Percentiles rank a stretch among this genome's conserved stretches.
Evolutionary conservation across 2,113 vertebrate species (phyloP).

Genomic region (Protobothrops flavoviridis): DNA sequence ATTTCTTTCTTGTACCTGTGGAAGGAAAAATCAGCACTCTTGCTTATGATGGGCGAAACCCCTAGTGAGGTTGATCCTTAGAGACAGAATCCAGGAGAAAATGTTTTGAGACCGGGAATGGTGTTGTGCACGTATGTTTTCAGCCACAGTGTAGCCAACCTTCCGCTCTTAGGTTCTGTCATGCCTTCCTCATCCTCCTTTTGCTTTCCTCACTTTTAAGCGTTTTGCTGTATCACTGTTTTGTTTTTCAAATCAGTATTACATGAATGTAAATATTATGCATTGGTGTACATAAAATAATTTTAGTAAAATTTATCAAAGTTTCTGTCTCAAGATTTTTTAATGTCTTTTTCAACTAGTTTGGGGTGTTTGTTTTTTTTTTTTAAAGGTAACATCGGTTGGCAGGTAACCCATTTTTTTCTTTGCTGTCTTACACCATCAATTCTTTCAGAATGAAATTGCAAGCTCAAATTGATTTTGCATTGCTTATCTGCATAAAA

Average conservation of each 20-base stretch:
- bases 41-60: not conserved
- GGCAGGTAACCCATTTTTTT: not conserved
- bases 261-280: slow-evolving; percentile 70
- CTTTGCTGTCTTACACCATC: not conserved
- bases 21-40: not conserved
- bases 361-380: not conserved
- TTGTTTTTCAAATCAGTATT: slow-evolving; percentile 66
- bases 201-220: slow-evolving; percentile 40
- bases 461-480: not conserved
- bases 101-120: slow-evolving; percentile 15
- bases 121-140: not conserved
- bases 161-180: not conserved
- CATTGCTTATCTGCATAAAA: not conserved
- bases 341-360: not conserved
- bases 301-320: slow-evolving; percentile 67
- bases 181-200: not conserved
- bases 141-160: slow-evolving; percentile 17
- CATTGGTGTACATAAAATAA: slow-evolving; percentile 70
- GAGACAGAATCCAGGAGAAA: not conserved
- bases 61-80: not conserved
- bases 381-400: not conserved
- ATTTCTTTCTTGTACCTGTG: not conserved
- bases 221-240: slow-evolving; percentile 43
- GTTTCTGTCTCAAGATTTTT: slow-evolving; percentile 18
- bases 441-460: not conserved